Base-by-base conservation (phyloP, 2,113 vertebrate genomes). In the Hippocampus abdominalis region DNA sequence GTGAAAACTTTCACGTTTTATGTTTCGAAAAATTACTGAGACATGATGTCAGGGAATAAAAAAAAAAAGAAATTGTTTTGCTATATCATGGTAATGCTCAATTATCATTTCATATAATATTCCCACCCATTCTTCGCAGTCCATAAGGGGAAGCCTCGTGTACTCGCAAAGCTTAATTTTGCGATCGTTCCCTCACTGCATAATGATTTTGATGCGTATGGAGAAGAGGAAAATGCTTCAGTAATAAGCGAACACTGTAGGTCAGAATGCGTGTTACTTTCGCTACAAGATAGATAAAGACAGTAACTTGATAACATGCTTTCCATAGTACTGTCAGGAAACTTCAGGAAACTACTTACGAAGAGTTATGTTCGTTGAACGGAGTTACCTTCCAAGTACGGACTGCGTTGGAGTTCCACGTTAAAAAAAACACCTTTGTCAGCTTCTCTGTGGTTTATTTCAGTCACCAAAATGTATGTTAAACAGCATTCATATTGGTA, bases 231-330 rank as follows among this genome's bases (percentile, higher is more conserved):
- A 54, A 54, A 54, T 54, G 9, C 8, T n/a, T n/a, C 10, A 23
- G 10, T n/a, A n/a, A n/a, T 23, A n/a, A 54, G n/a, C 51, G 20
- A 54, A 54, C 18, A 53, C 8, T n/a, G 7, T 2, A 6, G 8
- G 0, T 61, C 27, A 16, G 32, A 10, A 12, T 40, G 21, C 40
- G 10, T 25, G 23, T 13, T 23, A 23, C 12, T 13, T 42, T 7
- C n/a, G 62, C n/a, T 46, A 64, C 23, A 46, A 15, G 12, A 46
- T 21, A 36, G 4, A 46, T 23, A 16, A 36, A 20, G 21, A 8
- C 9, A 42, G 18, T 46, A 78, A 80, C 61, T 82, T 82, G 36
- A 8, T 2, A 63, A 67, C 23, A 57, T 8, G n/a, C 70, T n/a
- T 66, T 18, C 27, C 46, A n/a, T 54, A 61, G 10, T 66, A 39